Evolutionary conservation across 2,888 invertebrate species (phyloP).

Genomic region (Apamea epomidion): DNA sequence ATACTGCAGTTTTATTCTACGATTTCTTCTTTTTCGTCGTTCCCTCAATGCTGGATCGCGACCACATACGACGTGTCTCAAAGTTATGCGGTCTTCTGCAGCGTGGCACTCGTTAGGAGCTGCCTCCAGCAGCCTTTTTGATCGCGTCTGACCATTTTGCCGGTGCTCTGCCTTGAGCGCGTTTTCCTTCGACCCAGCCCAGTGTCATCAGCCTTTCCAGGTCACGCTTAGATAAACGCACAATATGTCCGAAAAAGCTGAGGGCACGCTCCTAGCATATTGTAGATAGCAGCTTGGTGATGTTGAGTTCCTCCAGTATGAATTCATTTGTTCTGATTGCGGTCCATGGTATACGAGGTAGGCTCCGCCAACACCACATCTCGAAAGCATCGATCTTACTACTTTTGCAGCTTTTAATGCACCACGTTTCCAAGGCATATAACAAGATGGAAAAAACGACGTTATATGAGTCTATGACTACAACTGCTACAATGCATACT

Average conservation of each 20-base stretch:
- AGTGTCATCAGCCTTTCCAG: no score
- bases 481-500: not conserved
- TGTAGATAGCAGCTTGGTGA: not conserved
- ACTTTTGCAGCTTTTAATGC: not conserved
- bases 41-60: not conserved
- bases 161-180: not conserved
- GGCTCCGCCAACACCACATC: not conserved
- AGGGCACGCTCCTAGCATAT: not conserved
- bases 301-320: not conserved
- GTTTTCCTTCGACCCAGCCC: not conserved
- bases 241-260: not conserved
- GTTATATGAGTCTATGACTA: not conserved
- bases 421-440: not conserved
- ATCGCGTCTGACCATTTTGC: not conserved
- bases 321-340: not conserved
- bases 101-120: not conserved
- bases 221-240: not conserved
- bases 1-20: not conserved
- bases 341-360: not conserved
- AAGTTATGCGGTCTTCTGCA: slow-evolving; percentile 1
- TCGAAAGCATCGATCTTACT: slow-evolving; percentile 1
- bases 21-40: not conserved
- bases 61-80: not conserved
- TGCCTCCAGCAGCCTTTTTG: no score
- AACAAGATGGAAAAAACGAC: not conserved